Percentiles rank a stretch among this genome's conserved stretches.
phyloP scores from a whole-genome alignment of 1,140 invertebrate genomes.

The Ladona fulva region DNA sequence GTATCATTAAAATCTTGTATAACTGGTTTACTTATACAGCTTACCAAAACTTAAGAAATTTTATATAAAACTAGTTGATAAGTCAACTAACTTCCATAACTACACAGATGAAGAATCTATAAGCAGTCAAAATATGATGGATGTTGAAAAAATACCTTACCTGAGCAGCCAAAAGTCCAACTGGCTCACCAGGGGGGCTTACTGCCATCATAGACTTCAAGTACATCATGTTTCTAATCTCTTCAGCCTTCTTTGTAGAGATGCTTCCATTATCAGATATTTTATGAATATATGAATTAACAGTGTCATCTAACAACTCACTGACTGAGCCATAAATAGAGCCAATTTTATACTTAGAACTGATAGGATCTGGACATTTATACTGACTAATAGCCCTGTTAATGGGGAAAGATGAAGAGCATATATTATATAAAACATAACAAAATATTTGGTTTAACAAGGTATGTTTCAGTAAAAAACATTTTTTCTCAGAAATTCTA shows the following conservation, averaged over 20 bases:
- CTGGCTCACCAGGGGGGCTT: constrained; percentile 86
- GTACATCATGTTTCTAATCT: constrained; percentile 61
- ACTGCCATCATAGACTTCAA: constrained; percentile 67
- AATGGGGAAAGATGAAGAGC: too few relatives aligned
- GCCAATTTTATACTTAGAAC: constrained; percentile 57
- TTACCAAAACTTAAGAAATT: too few relatives aligned
- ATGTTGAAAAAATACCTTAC: constrained; percentile 27
- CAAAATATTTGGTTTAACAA: too few relatives aligned
- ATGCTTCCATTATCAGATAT: constrained; percentile 24
- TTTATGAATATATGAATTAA: constrained; percentile 52
- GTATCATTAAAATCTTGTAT: too few relatives aligned
- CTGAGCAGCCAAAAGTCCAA: constrained; percentile 88
- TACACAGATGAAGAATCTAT: too few relatives aligned
- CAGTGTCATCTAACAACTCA: constrained; percentile 63
- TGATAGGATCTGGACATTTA: constrained; percentile 59
- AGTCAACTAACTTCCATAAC: too few relatives aligned
- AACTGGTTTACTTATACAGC: too few relatives aligned
- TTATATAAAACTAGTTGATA: too few relatives aligned
- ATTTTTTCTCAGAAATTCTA: too few relatives aligned
- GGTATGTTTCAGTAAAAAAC: too few relatives aligned
- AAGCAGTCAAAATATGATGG: too few relatives aligned
- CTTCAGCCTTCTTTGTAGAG: constrained; percentile 38
- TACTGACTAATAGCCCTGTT: background rate
- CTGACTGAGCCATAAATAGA: constrained; percentile 69
- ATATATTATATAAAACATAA: too few relatives aligned